These are phyloP conservation scores for Pseudanteris insignis DNA, from an alignment of 2,888 invertebrate genomes.

Conservation along the genomic window DNA sequence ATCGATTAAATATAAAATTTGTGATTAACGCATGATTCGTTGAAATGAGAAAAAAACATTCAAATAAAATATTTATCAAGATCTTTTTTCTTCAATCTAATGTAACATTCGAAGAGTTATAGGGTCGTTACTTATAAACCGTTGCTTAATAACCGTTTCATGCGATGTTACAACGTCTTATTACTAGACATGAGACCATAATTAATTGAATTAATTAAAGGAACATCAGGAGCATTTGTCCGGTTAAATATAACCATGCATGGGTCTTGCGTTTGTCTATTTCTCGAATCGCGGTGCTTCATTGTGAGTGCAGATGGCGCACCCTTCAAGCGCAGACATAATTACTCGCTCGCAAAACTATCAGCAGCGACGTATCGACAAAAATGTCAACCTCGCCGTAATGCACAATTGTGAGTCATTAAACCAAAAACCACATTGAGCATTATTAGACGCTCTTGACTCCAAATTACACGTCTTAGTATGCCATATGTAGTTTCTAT, in stretches of 20 bases:
- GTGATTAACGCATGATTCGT: too few species aligned
- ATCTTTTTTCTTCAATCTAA: too few species aligned
- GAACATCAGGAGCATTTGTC: constrained; percentile 27
- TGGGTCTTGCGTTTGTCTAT: constrained; percentile 3
- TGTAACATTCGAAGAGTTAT: too few species aligned
- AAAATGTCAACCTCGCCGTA: constrained; percentile 22
- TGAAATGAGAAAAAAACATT: too few species aligned
- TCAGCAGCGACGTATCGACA: constrained; percentile 2
- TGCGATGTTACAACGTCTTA: constrained; percentile 1
- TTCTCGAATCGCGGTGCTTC: background rate
- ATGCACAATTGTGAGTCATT: constrained; percentile 24
- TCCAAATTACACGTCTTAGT: constrained; percentile 29
- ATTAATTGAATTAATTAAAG: constrained; percentile 30
- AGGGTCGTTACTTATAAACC: too few species aligned
- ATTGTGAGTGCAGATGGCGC: constrained; percentile 19
- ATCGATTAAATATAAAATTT: too few species aligned
- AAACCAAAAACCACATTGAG: constrained; percentile 10
- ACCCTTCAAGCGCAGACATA: background rate
- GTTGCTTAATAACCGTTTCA: too few species aligned
- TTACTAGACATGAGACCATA: constrained; percentile 10
- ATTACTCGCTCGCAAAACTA: constrained; percentile 10
- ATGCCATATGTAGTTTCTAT: constrained; percentile 30
- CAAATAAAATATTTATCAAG: too few species aligned
- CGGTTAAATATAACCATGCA: constrained; percentile 21
- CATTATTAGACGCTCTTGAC: constrained; percentile 16